These are phyloP conservation scores for Alcis repandata DNA, from an alignment of 2,888 invertebrate species.

Conservation along the genomic window DNA sequence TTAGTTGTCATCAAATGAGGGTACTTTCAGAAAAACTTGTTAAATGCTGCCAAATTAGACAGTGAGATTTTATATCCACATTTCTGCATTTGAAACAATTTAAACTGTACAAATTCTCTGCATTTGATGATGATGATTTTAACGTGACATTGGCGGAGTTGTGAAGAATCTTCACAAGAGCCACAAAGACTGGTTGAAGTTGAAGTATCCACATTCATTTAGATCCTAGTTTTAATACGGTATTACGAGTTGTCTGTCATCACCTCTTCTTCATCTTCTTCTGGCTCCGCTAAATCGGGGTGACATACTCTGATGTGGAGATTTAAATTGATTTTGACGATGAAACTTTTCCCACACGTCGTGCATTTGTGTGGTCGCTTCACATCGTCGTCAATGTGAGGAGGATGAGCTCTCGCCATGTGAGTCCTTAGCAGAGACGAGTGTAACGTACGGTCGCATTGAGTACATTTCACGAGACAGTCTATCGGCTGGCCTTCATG, in stretches of 20 bases:
- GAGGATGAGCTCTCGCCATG: constrained; percentile 72
- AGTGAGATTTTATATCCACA: too few species aligned
- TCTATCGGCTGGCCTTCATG: constrained; percentile 81
- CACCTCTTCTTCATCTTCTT: constrained; percentile 81
- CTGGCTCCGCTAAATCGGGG: constrained; percentile 79
- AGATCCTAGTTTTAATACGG: background rate
- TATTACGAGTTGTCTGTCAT: constrained; percentile 81
- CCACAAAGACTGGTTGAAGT: too few species aligned
- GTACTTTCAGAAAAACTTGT: too few species aligned
- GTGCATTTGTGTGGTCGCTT: constrained; percentile 80
- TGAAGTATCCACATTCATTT: background rate
- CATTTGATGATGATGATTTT: too few species aligned
- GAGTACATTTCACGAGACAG: constrained; percentile 79
- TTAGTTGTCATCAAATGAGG: too few species aligned
- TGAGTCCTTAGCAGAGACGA: constrained; percentile 77
- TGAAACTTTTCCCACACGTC: constrained; percentile 81
- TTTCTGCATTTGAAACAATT: too few species aligned
- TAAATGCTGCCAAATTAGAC: too few species aligned
- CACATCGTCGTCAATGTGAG: constrained; percentile 75
- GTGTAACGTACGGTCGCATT: constrained; percentile 81
- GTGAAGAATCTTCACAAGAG: too few species aligned
- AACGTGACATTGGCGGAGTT: too few species aligned
- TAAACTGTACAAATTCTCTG: too few species aligned
- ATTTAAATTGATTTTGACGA: constrained; percentile 81
- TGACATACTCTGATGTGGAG: constrained; percentile 81